Conservation (phyloP, 1,140 invertebrate genomes). For the Venturia canescens region DNA sequence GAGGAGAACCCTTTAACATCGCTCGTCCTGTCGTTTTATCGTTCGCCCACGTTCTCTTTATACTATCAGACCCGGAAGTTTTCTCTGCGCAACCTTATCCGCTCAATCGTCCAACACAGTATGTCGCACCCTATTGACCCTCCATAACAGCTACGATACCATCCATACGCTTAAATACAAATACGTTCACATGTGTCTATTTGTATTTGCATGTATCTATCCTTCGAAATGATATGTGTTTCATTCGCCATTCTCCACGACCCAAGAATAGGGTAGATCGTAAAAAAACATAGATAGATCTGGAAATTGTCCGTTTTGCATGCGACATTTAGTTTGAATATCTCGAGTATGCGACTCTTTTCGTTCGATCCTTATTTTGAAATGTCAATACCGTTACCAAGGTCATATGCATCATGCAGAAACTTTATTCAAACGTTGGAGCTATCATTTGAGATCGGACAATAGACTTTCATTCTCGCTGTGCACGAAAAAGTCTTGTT, state of each 20-base stretch:
- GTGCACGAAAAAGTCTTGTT: not conserved
- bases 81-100: slow-evolving; percentile 3
- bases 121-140: slow-evolving; percentile 31
- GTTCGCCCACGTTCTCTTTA: slow-evolving; percentile 40
- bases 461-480: not conserved
- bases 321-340: not conserved
- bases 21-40: slow-evolving; percentile 47
- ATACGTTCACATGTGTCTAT: not conserved
- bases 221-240: not conserved
- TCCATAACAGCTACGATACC: not conserved
- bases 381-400: not conserved
- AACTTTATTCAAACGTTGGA: not conserved
- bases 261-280: not conserved
- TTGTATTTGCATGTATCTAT: not conserved
- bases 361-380: not conserved
- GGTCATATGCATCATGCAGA: not conserved
- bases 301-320: not conserved
- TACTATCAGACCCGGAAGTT: slow-evolving; percentile 20
- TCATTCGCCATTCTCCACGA: too few relatives aligned
- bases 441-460: not conserved
- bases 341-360: not conserved
- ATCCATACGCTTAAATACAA: slow-evolving; percentile 11
- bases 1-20: slow-evolving; percentile 47
- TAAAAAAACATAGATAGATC: not conserved
- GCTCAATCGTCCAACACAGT: slow-evolving; percentile 12